phyloP scores from a whole-genome alignment of 2,113 vertebrate genomes.

The Mionectes macconnelli region DNA sequence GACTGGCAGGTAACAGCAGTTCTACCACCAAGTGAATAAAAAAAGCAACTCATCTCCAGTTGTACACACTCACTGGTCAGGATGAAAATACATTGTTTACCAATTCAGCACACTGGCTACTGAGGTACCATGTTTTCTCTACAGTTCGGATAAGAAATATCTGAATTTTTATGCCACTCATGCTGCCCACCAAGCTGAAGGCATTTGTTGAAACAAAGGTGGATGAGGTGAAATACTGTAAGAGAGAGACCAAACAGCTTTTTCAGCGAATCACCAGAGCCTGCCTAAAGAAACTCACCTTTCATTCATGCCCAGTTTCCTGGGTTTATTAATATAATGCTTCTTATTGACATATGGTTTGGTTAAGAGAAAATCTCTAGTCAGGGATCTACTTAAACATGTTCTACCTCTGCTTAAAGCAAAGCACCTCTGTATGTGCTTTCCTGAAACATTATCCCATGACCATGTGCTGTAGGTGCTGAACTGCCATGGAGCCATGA shows the following conservation, averaged over 20 bases:
- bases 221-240: background rate
- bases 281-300: background rate
- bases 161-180: background rate
- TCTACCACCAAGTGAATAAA: background rate
- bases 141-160: background rate
- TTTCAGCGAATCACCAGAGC: background rate
- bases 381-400: background rate
- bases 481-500: background rate
- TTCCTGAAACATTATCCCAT: background rate
- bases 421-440: background rate
- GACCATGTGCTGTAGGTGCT: background rate
- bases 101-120: background rate
- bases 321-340: background rate
- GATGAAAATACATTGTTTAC: background rate
- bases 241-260: background rate
- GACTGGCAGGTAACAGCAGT: background rate
- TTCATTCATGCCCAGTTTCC: background rate
- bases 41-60: background rate
- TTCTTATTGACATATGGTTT: background rate
- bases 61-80: background rate
- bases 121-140: background rate
- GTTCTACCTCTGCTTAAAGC: background rate
- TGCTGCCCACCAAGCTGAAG: background rate
- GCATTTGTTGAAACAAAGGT: background rate
- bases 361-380: background rate